Evolutionary conservation across 2,888 invertebrate genomes (phyloP).

Genomic region (Aethes cnicana): DNA sequence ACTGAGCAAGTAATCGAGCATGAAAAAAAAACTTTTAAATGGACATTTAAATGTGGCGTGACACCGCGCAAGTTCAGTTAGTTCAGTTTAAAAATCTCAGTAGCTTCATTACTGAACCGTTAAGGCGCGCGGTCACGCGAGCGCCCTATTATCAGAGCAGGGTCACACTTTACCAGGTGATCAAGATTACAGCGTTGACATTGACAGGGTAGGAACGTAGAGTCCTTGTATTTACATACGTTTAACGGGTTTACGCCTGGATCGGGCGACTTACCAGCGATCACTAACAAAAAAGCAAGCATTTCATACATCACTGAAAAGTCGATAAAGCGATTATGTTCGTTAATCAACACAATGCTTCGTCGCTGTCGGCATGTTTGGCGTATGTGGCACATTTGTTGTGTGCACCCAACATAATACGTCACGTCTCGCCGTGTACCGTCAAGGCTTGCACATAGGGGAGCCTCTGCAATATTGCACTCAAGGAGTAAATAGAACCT

Average conservation of each 20-base stretch:
- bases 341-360: conserved; percentile 6
- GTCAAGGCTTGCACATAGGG: conserved; percentile 49
- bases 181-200: conserved; percentile 15
- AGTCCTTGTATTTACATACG: conserved; percentile 1
- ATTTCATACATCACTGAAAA: background rate
- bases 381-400: conserved; percentile 54
- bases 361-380: conserved; percentile 26
- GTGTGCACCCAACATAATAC: conserved; percentile 56
- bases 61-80: conserved; percentile 9
- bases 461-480: conserved; percentile 51
- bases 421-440: conserved; percentile 53
- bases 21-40: conserved; percentile 6
- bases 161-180: conserved; percentile 19
- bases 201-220: background rate
- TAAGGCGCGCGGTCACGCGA: conserved; percentile 13
- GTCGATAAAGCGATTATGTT: background rate
- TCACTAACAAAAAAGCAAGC: too few species aligned
- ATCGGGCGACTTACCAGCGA: too few species aligned
- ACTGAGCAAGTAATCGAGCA: too few species aligned
- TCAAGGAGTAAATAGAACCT: conserved; percentile 39
- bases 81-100: conserved; percentile 19
- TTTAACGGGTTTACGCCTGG: too few species aligned
- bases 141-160: conserved; percentile 11
- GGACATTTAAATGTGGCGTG: conserved; percentile 14
- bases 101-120: conserved; percentile 13